A percentile compares a stretch with the other conserved stretches of the same genome.
phyloP scores from a whole-genome alignment of 2,113 vertebrate genomes.

The Proterorhinus semilunaris region DNA sequence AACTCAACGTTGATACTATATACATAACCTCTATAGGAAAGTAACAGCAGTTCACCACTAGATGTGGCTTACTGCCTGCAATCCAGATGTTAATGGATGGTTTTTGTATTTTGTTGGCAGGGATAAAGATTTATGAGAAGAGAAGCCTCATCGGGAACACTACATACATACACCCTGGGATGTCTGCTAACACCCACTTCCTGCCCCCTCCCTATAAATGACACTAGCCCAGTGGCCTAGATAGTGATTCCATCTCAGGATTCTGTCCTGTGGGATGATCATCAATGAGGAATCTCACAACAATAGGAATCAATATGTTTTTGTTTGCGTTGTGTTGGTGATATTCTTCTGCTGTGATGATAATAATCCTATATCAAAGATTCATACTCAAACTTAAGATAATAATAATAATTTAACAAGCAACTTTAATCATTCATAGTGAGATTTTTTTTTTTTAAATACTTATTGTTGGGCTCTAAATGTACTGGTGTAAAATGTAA shows the following conservation, averaged over 20 bases:
- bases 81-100: conserved; percentile 60
- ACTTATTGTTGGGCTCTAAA: too few species aligned
- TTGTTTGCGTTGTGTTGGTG: background rate
- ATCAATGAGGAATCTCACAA: background rate
- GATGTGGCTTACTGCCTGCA: conserved; percentile 48
- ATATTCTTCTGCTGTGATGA: background rate
- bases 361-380: too few species aligned
- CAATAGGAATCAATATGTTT: background rate
- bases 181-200: conserved; percentile 19
- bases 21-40: conserved; percentile 8
- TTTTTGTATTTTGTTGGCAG: conserved; percentile 40
- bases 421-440: background rate
- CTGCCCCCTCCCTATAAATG: background rate
- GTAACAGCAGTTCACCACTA: background rate
- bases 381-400: background rate
- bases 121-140: conserved; percentile 48
- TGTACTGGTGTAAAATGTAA: conserved; percentile 40
- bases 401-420: background rate
- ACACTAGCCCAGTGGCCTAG: conserved; percentile 53
- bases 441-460: too few species aligned
- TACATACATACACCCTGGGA: conserved; percentile 29
- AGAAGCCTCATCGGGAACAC: conserved; percentile 52
- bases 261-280: conserved; percentile 8
- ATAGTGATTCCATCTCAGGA: conserved; percentile 31
- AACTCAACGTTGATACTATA: background rate